Percentiles rank a stretch among this genome's conserved stretches.
Evolutionary conservation across 2,888 invertebrate species (phyloP).

Genomic region (Eulithis testata): DNA sequence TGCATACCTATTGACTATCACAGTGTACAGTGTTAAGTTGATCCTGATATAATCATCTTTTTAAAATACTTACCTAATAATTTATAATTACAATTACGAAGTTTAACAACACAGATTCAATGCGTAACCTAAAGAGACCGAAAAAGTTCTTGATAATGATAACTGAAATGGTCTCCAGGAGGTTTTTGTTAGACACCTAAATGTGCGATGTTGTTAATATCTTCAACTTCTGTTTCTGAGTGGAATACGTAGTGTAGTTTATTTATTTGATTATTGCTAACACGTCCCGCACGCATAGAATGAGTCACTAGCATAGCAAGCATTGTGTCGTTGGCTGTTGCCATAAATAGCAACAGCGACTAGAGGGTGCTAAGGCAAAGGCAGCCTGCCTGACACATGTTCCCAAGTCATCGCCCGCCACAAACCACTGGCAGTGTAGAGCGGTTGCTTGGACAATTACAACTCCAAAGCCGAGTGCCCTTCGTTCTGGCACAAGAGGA

Average conservation of each 20-base stretch:
- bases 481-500: slow-evolving; percentile 58
- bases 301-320: slow-evolving; percentile 65
- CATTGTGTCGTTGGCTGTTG: slow-evolving; percentile 66
- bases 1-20: neutral
- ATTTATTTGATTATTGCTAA: slow-evolving; percentile 57
- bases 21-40: too few relatives aligned
- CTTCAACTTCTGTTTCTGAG: slow-evolving; percentile 43
- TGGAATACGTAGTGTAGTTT: slow-evolving; percentile 54
- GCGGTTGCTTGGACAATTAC: slow-evolving; percentile 62
- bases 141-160: too few relatives aligned
- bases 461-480: slow-evolving; percentile 66
- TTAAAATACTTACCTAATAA: too few relatives aligned
- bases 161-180: too few relatives aligned
- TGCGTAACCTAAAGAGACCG: too few relatives aligned
- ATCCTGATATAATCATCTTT: too few relatives aligned
- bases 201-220: slow-evolving; percentile 17
- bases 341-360: slow-evolving; percentile 69
- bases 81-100: too few relatives aligned
- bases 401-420: slow-evolving; percentile 53
- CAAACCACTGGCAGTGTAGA: slow-evolving; percentile 26
- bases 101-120: too few relatives aligned
- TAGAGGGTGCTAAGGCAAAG: slow-evolving; percentile 58
- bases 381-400: slow-evolving; percentile 48
- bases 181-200: neutral
- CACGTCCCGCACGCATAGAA: slow-evolving; percentile 54